Conservation (phyloP, 2,888 invertebrate species). For the Isotomurus palustris region DNA sequence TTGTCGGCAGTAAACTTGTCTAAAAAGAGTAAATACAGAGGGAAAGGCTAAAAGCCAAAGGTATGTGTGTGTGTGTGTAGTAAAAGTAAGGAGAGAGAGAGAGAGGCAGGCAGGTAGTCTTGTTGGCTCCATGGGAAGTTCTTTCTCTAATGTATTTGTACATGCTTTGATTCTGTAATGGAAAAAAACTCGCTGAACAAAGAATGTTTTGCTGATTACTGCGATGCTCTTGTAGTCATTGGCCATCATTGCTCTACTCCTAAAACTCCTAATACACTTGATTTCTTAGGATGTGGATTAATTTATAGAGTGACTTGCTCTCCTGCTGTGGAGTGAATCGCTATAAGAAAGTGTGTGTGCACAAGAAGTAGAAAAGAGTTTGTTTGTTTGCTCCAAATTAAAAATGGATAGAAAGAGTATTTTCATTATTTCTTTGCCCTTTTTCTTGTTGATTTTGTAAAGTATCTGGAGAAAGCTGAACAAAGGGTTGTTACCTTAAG, state of each 20-base stretch:
- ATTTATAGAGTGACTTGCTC: not conserved
- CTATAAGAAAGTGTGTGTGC: not conserved
- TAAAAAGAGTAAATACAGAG: too few relatives aligned
- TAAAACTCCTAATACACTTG: not conserved
- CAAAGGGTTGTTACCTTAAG: too few relatives aligned
- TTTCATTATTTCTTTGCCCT: constrained; percentile 1
- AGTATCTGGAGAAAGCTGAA: too few relatives aligned
- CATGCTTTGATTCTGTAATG: not conserved
- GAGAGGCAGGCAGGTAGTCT: too few relatives aligned
- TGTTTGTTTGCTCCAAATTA: constrained; percentile 3
- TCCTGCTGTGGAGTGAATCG: not conserved
- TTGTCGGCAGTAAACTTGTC: too few relatives aligned
- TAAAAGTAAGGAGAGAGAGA: too few relatives aligned
- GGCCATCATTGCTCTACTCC: not conserved
- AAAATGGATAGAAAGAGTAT: not conserved
- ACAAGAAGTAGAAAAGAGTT: not conserved
- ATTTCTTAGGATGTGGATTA: too few relatives aligned
- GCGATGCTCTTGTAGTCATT: not conserved
- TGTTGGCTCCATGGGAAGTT: too few relatives aligned
- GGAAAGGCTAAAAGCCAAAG: too few relatives aligned
- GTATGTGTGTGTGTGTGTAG: not conserved
- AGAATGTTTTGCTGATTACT: not conserved
- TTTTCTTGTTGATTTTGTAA: constrained; percentile 1
- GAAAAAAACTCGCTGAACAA: not conserved
- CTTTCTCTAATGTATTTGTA: not conserved